phyloP scores from a whole-genome alignment of 37 sponge, comb jelly and placozoan species.

The Ephydatia muelleri region DNA sequence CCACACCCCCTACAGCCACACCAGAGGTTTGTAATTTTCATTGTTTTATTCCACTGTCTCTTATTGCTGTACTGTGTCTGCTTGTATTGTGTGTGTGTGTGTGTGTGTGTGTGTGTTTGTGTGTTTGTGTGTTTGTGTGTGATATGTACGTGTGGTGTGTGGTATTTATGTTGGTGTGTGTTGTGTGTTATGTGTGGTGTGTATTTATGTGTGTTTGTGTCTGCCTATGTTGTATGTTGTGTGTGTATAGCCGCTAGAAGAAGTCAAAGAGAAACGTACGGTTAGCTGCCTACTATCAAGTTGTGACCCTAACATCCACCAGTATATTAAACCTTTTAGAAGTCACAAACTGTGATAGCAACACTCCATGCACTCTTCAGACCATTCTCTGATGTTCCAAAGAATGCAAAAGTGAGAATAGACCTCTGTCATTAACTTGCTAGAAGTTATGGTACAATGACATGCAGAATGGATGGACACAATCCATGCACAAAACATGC shows the following conservation, averaged over 20 bases:
- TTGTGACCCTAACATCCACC: background rate
- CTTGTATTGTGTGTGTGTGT: background rate
- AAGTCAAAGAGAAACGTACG: background rate
- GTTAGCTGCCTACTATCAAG: background rate
- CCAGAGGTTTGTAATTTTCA: background rate
- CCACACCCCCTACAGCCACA: background rate
- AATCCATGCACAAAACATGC: no score
- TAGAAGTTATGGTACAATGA: background rate
- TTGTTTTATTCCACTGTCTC: background rate
- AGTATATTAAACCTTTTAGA: background rate
- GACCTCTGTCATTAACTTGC: background rate
- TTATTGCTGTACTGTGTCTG: background rate
- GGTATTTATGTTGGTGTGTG: background rate
- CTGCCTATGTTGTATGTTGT: no score
- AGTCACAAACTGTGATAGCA: background rate
- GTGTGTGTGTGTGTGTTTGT: background rate
- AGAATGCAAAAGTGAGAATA: background rate
- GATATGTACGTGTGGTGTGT: background rate
- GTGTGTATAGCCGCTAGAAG: background rate
- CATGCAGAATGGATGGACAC: no score
- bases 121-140: background rate
- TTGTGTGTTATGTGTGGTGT: background rate
- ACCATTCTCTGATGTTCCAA: background rate
- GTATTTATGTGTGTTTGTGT: background rate
- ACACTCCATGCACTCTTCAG: background rate